These are phyloP conservation scores for Halichoeres trimaculatus DNA, from an alignment of 2,113 vertebrate genomes.

Conservation along the genomic window DNA sequence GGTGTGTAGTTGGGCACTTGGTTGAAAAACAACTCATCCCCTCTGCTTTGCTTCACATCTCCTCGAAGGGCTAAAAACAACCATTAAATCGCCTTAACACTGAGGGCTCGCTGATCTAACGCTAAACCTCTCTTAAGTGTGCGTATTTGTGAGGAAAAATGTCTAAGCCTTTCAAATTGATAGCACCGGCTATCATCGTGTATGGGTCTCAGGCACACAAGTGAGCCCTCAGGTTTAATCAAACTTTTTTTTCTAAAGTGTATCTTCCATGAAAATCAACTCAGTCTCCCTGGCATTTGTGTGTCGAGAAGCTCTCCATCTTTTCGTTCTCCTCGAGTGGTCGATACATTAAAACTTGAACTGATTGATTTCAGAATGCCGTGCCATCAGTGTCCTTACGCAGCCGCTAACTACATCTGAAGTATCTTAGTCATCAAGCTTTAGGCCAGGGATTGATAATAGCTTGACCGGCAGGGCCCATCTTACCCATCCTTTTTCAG, in stretches of 20 bases:
- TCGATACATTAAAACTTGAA: slow-evolving; percentile 87
- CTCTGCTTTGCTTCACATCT: slow-evolving; percentile 60
- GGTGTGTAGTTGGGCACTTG: slow-evolving; percentile 58
- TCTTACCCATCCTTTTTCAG: slow-evolving; percentile 85
- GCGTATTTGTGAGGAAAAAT: slow-evolving; percentile 70
- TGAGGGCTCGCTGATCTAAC: slow-evolving; percentile 58
- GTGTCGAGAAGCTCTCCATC: slow-evolving; percentile 80
- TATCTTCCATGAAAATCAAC: slow-evolving; percentile 80
- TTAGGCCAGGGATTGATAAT: slow-evolving; percentile 84
- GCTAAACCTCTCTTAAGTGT: slow-evolving; percentile 69
- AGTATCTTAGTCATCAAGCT: slow-evolving; percentile 85
- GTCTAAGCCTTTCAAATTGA: slow-evolving; percentile 69
- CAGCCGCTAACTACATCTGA: slow-evolving; percentile 80
- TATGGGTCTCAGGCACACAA: slow-evolving; percentile 71
- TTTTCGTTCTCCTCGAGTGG: slow-evolving; percentile 77
- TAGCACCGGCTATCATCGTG: slow-evolving; percentile 61
- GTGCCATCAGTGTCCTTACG: slow-evolving; percentile 80
- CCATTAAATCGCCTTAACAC: slow-evolving; percentile 73
- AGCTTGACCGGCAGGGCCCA: slow-evolving; percentile 84
- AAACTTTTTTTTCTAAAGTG: slow-evolving; percentile 82
- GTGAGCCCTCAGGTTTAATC: slow-evolving; percentile 84
- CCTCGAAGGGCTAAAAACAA: slow-evolving; percentile 65
- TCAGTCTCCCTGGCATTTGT: slow-evolving; percentile 74
- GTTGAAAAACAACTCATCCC: slow-evolving; percentile 67
- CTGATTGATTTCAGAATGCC: slow-evolving; percentile 85